phyloP scores from a whole-genome alignment of 2,888 invertebrate species.

The Trilocha varians region DNA sequence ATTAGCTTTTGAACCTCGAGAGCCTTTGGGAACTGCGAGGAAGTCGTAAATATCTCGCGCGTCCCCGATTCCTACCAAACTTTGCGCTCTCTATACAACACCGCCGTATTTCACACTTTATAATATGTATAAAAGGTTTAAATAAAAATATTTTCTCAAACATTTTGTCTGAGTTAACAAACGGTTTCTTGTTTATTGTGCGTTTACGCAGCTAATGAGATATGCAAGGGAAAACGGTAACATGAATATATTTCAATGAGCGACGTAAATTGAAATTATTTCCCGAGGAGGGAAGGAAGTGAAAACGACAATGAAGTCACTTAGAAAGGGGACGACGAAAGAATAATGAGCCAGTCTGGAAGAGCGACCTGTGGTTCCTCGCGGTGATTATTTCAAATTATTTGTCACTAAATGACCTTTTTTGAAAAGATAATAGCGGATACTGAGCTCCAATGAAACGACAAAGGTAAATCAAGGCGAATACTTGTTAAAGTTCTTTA shows the following conservation, averaged over 20 bases:
- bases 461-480: conserved; percentile 2
- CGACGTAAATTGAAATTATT: conserved; percentile 52
- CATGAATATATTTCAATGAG: conserved; percentile 41
- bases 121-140: not conserved
- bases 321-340: conserved; percentile 44
- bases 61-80: conserved; percentile 49
- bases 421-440: too few species aligned
- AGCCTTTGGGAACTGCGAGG: conserved; percentile 42
- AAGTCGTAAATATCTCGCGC: conserved; percentile 58
- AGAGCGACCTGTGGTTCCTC: conserved; percentile 30
- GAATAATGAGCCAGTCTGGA: conserved; percentile 48
- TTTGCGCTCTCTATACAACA: conserved; percentile 39
- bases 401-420: conserved; percentile 45
- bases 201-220: not conserved
- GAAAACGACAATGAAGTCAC: conserved; percentile 56
- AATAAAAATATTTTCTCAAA: not conserved
- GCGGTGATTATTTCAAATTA: conserved; percentile 49
- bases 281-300: conserved; percentile 52
- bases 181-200: not conserved
- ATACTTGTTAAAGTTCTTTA: not conserved
- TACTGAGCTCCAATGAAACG: conserved; percentile 14
- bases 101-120: not conserved
- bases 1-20: conserved; percentile 53
- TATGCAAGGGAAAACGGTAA: not conserved
- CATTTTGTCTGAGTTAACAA: not conserved